Evolutionary conservation across 2,888 invertebrate genomes (phyloP), one percentile per base, ranked within the genome.

Genomic region (Exephanes ischioxanthus): DNA sequence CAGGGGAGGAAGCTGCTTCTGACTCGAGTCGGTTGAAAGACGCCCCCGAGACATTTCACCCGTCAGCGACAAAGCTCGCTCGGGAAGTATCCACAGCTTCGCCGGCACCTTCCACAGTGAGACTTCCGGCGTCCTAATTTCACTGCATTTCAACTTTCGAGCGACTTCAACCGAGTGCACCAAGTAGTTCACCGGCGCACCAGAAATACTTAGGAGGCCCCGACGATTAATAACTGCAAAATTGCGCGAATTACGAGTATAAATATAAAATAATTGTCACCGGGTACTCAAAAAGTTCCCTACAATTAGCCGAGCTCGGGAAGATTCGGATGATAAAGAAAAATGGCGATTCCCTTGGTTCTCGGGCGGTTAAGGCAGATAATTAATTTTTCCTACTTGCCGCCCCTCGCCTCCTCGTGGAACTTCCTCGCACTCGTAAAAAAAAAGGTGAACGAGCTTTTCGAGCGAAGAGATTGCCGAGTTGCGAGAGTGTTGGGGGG

Each of bases 301-400:
- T 48, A 48, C 45, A 48, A 48, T 48, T 48, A 48, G 3, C 3
- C 45, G 16, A 48, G 14, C 16, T 16, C 16, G 16, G 14, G 4
- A 58, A 22, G 22, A 26, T 22, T 3, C 58, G 19, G 37, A 22
- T 22, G 53, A 76, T 53, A 26, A 53, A 66, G 66, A 51, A 33
- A 66, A 76, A 66, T 37, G 19, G 3, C 41, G 26, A 51, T 37
- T 53, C 70, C 53, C 19, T n/a, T 1, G 16, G 3, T 33, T 19
- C 9, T 19, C 33, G 26, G 14, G 51, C 16, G 3, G 37, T 67
- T 41, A 37, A 45, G n/a, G 53, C 45, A n/a, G 67, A 41, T 37
- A 68, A 70, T 84, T 71, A 77, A 77, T 83, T 83, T 78, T 19
- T 55, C 55, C 66, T 19, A 26, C 71, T 22, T 33, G 19, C 70